Base-by-base conservation (phyloP, 2,888 invertebrate genomes). In the Diloba caeruleocephala region DNA sequence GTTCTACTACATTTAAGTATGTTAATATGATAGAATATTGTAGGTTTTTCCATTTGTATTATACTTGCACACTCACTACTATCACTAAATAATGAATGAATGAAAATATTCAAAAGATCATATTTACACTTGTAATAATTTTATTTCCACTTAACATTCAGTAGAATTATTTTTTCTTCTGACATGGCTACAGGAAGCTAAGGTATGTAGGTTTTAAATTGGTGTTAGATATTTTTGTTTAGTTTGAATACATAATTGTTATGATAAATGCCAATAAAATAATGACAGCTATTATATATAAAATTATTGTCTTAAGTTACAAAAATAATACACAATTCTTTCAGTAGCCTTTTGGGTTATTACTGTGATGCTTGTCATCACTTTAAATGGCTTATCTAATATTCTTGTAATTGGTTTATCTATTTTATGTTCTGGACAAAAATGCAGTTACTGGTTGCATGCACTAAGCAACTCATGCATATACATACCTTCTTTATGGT, bases 141-240 rank as follows among this genome's bases (percentile, higher is more conserved):
- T 44, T 31, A 21, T 26, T 7, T 34, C 21, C 42, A 43, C 48
- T 37, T 56, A 59, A 68, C 66, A 75, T 72, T 78, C 67, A 74
- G 75, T 75, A 76, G 74, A 72, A 61, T 64, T 53, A 76, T 77
- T 74, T 82, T 79, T 86, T 79, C 73, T 84, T 81, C 78, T 78
- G 80, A 77, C 82, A 76, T 78, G 78, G 82, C 87, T 65, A 76
- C 88, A 93, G 92, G 93, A 79, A 85, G 90, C 92, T 57, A 92
- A 93, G 92, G 93, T 93, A 91, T 82, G 90, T 90, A 53, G 41
- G 45, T 55, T 67, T 75, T 34, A 36, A 54, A 49, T 45, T 46
- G 45, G 50, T 50, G 68, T 68, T 56, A 19, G 50, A 59, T 45
- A 42, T 57, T 50, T 51, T 65, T 48, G 12, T 44, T 37, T 17